phyloP scores from a whole-genome alignment of 2,797 vertebrate genomes.

The Chelonia mydas region DNA sequence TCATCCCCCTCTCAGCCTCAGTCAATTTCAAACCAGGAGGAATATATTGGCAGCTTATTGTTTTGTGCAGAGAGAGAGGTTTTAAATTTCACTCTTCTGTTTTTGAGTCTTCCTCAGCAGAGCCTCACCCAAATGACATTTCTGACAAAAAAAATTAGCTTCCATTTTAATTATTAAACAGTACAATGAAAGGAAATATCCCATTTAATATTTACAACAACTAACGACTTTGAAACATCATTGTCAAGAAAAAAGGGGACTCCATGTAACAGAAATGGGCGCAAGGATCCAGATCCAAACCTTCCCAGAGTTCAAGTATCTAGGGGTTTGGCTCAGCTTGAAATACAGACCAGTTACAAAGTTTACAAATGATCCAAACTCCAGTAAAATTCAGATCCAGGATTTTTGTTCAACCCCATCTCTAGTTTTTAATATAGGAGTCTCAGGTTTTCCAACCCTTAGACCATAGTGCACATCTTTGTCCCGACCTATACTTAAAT shows the following conservation, averaged over 20 bases:
- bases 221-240: neutral
- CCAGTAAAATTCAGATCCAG: neutral
- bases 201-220: neutral
- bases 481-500: neutral
- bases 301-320: neutral
- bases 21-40: neutral
- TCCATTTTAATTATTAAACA: neutral
- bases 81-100: neutral
- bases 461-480: neutral
- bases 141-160: rapidly evolving
- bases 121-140: neutral
- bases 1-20: neutral
- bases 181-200: neutral
- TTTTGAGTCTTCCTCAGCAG: neutral
- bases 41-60: neutral
- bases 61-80: rapidly evolving
- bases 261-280: neutral
- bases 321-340: neutral
- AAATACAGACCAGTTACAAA: neutral
- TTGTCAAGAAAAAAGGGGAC: neutral
- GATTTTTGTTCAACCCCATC: neutral
- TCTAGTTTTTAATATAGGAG: neutral
- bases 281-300: neutral
- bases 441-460: neutral
- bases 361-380: neutral